A percentile compares a stretch with the other conserved stretches of the same genome.
These are phyloP conservation scores for Lanistes nyassanus DNA, from an alignment of 1,140 invertebrate genomes.

Conservation along the genomic window DNA sequence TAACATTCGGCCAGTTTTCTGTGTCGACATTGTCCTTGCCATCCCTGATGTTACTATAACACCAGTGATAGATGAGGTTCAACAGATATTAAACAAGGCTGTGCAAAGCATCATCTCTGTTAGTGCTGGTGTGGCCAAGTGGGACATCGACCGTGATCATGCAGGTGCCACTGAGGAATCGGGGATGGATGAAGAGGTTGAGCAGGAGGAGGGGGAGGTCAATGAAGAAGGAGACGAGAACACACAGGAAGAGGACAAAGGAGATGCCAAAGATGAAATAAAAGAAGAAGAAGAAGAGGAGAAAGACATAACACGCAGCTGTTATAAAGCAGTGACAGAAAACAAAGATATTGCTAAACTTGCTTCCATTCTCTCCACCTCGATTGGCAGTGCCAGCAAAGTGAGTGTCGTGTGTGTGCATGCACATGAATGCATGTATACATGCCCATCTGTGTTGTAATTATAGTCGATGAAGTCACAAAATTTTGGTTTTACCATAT, in stretches of 20 bases:
- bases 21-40: constrained; percentile 78
- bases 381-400: constrained; percentile 75
- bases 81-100: constrained; percentile 83
- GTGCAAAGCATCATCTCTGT: constrained; percentile 87
- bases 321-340: constrained; percentile 86
- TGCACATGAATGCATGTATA: too few relatives aligned
- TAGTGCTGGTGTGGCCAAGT: constrained; percentile 89
- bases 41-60: constrained; percentile 89
- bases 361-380: constrained; percentile 82
- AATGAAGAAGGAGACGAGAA: constrained; percentile 39
- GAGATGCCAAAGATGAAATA: constrained; percentile 32
- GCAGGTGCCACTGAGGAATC: not conserved
- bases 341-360: constrained; percentile 94
- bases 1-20: constrained; percentile 63
- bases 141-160: constrained; percentile 72
- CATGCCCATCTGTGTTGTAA: too few relatives aligned
- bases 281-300: constrained; percentile 39
- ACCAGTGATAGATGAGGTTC: constrained; percentile 90
- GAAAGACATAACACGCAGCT: constrained; percentile 78
- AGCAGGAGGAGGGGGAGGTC: not conserved
- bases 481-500: too few relatives aligned
- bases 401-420: too few relatives aligned
- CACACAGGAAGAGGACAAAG: constrained; percentile 41
- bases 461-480: too few relatives aligned
- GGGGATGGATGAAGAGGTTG: not conserved